Evolutionary conservation across 1,140 invertebrate species (phyloP), one percentile per base, ranked within the genome.

Genomic region (Drosophila obscura): DNA sequence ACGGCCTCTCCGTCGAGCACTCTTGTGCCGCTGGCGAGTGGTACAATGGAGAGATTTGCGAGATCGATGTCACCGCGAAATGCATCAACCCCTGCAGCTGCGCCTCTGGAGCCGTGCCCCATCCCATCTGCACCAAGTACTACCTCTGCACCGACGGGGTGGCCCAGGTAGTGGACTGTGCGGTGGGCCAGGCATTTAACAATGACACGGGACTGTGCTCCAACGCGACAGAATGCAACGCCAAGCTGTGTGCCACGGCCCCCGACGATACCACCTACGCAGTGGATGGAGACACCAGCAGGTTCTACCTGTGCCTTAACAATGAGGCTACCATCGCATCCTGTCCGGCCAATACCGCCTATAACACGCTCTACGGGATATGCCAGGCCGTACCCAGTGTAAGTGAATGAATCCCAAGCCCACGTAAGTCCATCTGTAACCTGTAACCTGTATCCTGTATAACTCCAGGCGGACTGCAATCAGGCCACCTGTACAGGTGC

Each of bases 81-180:
- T 91, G 90, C 49, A 82, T 88, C 4, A 90, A 91, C 68, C 82
- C 82, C 0, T 85, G 82, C 66, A 66, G 49, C 39, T 84, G 82
- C 52, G 35, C 39, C 13, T 62, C 35, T 0, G 73, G 71, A 5
- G 73, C 72, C n/a, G 73, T 87, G 6, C 65, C 90, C 0, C 73
- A 91, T 73, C 90, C 90, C 2, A 77, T 84, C 7, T 91, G 90
- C 43, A 73, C 73, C 15, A 64, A 91, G 13, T 91, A 87, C 61
- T 91, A 58, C 49, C 64, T 88, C 11, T 91, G 90, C 59, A 79
- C 69, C 11, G 65, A 75, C 11, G 77, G 85, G 2, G 44, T 73
- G 9, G 49, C 90, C 0, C 31, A 63, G 24, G 90, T 91, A 0
- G 59, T 73, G 0, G 55, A 74, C 2, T 91, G 90, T 50, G 26